These are phyloP conservation scores for Pheosia gnoma DNA, from an alignment of 2,888 invertebrate genomes.

Conservation along the genomic window DNA sequence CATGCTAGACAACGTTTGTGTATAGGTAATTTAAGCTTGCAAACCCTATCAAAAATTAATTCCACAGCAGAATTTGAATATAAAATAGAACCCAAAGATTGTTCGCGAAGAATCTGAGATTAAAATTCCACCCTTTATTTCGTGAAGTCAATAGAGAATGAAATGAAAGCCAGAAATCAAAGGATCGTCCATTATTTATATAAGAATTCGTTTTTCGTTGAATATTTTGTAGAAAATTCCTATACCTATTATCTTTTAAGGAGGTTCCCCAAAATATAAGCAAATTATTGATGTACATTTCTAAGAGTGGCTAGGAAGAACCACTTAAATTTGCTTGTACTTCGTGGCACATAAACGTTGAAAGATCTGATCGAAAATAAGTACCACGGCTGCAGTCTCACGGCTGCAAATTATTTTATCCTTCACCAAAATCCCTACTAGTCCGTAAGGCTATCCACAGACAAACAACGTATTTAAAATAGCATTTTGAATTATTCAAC, in stretches of 20 bases:
- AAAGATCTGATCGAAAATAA: neutral
- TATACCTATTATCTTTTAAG: neutral
- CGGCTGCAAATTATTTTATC: no score
- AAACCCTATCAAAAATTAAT: constrained; percentile 34
- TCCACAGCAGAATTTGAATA: constrained; percentile 19
- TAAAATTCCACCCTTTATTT: constrained; percentile 69
- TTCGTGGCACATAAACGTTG: no score
- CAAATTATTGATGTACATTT: neutral
- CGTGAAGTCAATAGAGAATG: constrained; percentile 64
- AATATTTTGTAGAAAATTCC: constrained; percentile 30
- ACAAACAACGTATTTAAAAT: constrained; percentile 55
- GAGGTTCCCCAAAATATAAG: constrained; percentile 19
- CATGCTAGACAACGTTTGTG: no score
- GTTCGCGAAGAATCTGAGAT: constrained; percentile 54
- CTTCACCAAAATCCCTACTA: neutral
- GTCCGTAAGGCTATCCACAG: constrained; percentile 35
- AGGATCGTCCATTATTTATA: constrained; percentile 46
- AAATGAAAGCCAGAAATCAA: constrained; percentile 65
- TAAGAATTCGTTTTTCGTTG: constrained; percentile 44
- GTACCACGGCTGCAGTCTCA: neutral
- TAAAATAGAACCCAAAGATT: constrained; percentile 43
- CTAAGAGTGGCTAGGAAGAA: no score
- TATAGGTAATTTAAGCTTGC: constrained; percentile 11
- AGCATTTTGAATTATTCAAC: constrained; percentile 67
- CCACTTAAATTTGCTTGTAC: no score